Conservation (phyloP, 2,113 vertebrate genomes). For the Corynorhinus townsendii region DNA sequence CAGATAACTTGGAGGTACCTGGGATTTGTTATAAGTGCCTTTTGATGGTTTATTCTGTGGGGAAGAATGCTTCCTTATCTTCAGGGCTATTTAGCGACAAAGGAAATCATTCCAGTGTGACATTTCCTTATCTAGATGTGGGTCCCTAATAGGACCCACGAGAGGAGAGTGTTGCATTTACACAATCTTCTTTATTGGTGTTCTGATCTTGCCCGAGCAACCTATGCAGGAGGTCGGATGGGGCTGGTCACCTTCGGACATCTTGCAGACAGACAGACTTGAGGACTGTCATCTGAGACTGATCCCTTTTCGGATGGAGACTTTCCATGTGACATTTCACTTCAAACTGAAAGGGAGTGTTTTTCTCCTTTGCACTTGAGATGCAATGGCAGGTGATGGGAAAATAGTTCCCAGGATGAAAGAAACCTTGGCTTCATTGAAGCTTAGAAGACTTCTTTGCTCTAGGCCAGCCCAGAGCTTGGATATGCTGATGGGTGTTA, state of each 20-base stretch:
- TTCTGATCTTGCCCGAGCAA: background rate
- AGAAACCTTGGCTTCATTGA: background rate
- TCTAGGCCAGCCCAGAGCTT: background rate
- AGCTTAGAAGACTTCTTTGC: background rate
- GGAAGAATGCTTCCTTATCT: constrained; percentile 51
- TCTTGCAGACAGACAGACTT: background rate
- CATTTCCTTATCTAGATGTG: constrained; percentile 24
- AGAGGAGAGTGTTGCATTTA: background rate
- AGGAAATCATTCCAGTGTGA: constrained; percentile 32
- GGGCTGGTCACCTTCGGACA: background rate
- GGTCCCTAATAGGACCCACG: background rate
- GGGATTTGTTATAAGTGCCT: constrained; percentile 40
- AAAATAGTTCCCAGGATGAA: background rate
- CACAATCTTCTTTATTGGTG: background rate
- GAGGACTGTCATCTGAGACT: background rate
- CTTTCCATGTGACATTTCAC: background rate
- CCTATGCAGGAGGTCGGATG: background rate
- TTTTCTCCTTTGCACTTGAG: background rate
- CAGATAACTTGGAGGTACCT: constrained; percentile 50
- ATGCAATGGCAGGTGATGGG: background rate
- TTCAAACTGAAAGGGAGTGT: background rate
- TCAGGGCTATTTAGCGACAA: constrained; percentile 45
- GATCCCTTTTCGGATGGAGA: background rate
- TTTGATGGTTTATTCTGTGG: constrained; percentile 49
- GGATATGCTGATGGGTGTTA: rapidly evolving